These are phyloP conservation scores for Homarus gammarus DNA, from an alignment of 2,888 invertebrate species.

Conservation along the genomic window DNA sequence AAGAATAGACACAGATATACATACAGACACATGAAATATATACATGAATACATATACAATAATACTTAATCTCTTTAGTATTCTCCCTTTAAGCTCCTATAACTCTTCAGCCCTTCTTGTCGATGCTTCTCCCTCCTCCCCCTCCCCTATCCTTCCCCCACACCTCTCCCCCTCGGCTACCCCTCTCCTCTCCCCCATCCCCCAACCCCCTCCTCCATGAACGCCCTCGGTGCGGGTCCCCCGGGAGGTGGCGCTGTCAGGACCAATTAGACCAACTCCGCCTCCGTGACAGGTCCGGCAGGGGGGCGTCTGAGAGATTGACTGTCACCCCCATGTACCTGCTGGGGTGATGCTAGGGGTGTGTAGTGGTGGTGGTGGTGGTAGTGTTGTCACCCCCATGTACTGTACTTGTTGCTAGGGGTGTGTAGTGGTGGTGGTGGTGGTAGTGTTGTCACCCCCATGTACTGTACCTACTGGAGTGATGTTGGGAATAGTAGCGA, in stretches of 20 bases:
- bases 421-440: no score
- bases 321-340: slow-evolving; percentile 30
- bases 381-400: no score
- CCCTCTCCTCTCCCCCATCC: neutral
- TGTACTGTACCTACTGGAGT: no score
- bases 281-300: slow-evolving; percentile 38
- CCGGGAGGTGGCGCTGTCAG: slow-evolving; percentile 33
- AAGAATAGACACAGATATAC: no score
- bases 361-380: no score
- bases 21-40: no score
- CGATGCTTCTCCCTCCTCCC: neutral
- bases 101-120: no score
- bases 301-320: slow-evolving; percentile 49
- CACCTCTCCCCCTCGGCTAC: neutral
- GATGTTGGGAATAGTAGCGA: neutral
- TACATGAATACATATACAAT: no score
- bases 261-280: slow-evolving; percentile 41
- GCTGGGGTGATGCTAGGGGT: neutral
- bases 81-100: no score
- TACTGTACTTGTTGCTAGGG: no score
- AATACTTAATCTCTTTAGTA: no score
- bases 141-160: slow-evolving; percentile 4
- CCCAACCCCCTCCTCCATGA: neutral
- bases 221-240: neutral
- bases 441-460: no score